A percentile compares a stretch with the other conserved stretches of the same genome.
phyloP scores from a whole-genome alignment of 2,888 invertebrate genomes.

The Tuberolachnus salignus region DNA sequence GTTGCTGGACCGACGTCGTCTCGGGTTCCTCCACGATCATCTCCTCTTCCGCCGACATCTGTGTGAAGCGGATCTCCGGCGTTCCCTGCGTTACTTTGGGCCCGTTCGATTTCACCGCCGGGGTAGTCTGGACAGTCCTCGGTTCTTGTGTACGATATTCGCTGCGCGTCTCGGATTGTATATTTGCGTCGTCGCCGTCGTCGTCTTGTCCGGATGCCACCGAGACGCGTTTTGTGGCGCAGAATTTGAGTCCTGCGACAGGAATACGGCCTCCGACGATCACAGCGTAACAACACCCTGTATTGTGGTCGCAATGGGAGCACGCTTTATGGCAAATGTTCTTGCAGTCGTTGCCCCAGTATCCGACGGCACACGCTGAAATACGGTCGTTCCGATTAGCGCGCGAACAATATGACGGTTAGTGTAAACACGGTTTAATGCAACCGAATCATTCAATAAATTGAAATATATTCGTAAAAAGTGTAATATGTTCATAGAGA shows the following conservation, averaged over 20 bases:
- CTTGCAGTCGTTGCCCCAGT: slow-evolving; percentile 12
- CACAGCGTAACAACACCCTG: slow-evolving; percentile 23
- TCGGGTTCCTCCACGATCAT: no score
- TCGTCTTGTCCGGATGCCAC: neutral
- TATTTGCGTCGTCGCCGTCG: neutral
- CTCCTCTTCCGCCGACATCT: neutral
- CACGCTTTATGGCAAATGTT: slow-evolving; percentile 1
- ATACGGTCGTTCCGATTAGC: neutral
- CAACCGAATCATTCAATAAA: no score
- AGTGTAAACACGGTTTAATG: no score
- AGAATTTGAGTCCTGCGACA: neutral
- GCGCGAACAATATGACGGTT: no score
- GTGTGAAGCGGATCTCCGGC: neutral
- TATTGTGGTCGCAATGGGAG: slow-evolving; percentile 33
- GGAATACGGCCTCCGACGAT: neutral
- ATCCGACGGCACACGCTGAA: slow-evolving; percentile 25
- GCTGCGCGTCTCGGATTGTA: neutral
- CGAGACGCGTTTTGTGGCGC: neutral
- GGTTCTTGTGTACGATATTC: neutral
- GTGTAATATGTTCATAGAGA: no score
- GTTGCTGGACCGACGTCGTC: neutral
- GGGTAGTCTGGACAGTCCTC: neutral
- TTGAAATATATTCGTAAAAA: no score
- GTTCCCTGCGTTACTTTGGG: neutral
- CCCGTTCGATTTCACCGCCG: neutral